phyloP scores from a whole-genome alignment of 1,140 invertebrate species.

The Scaptomyza montana region DNA sequence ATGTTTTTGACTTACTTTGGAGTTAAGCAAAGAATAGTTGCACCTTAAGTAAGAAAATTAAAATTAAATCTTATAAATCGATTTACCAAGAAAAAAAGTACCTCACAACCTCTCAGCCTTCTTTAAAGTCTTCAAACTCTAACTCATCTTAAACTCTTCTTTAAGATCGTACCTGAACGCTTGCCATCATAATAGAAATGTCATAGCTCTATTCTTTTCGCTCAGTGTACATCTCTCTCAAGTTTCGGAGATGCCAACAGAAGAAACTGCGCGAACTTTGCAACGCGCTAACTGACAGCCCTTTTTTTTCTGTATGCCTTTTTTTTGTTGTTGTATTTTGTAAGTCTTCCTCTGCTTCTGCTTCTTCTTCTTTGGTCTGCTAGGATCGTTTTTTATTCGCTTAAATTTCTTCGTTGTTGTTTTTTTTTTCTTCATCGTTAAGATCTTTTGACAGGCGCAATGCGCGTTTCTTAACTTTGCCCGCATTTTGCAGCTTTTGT shows the following conservation, averaged over 20 bases:
- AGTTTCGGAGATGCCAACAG: not conserved
- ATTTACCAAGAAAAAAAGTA: no score
- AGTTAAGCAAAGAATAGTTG: no score
- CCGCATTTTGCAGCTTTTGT: slow-evolving; percentile 44
- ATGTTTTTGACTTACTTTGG: no score
- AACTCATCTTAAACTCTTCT: no score
- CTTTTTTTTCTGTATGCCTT: slow-evolving; percentile 4
- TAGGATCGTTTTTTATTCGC: slow-evolving; percentile 62
- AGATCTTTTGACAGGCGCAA: slow-evolving; percentile 71
- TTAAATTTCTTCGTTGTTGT: slow-evolving; percentile 19
- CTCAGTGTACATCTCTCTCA: slow-evolving; percentile 11
- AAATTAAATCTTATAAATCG: no score
- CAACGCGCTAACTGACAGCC: slow-evolving; percentile 38
- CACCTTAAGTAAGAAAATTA: no score
- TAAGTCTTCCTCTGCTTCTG: slow-evolving; percentile 38
- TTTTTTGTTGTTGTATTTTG: slow-evolving; percentile 11
- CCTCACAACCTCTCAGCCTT: no score
- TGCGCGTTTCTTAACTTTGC: slow-evolving; percentile 38
- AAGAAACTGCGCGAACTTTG: slow-evolving; percentile 4
- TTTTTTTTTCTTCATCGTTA: slow-evolving; percentile 57
- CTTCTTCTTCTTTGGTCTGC: slow-evolving; percentile 12
- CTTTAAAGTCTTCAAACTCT: no score
- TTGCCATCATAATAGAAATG: no score
- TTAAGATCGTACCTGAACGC: no score
- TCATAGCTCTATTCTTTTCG: not conserved